phyloP scores from a whole-genome alignment of 2,797 vertebrate genomes.

The Enoplosus armatus region DNA sequence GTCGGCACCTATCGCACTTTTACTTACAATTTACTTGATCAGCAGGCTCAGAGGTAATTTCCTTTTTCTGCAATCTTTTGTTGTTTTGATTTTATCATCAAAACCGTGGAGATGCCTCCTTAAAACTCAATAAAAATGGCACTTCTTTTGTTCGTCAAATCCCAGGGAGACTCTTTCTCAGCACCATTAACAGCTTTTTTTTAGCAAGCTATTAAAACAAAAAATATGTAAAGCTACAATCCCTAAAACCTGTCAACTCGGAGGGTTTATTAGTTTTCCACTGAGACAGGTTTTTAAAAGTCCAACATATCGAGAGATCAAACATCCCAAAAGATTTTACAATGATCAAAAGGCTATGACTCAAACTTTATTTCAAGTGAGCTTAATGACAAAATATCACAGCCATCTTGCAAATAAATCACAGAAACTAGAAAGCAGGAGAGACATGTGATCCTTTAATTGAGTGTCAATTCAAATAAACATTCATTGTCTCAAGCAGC shows the following conservation, averaged over 20 bases:
- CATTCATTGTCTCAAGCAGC: background rate
- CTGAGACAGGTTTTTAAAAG: conserved; percentile 42
- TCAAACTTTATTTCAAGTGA: conserved; percentile 7
- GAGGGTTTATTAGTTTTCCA: conserved; percentile 35
- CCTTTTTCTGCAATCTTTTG: conserved; percentile 36
- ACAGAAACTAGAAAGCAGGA: background rate
- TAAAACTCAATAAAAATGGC: conserved; percentile 35
- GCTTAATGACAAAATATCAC: conserved; percentile 7
- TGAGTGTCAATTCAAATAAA: conserved; percentile 3
- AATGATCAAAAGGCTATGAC: conserved; percentile 32
- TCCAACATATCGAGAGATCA: conserved; percentile 40
- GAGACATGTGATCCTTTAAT: background rate
- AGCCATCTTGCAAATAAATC: conserved; percentile 18
- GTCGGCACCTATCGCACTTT: conserved; percentile 44
- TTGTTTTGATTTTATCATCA: conserved; percentile 29
- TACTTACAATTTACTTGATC: conserved; percentile 59
- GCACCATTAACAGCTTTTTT: conserved; percentile 38
- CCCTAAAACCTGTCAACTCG: conserved; percentile 37
- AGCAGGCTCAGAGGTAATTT: conserved; percentile 44
- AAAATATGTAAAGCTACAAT: conserved; percentile 33
- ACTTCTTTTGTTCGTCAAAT: conserved; percentile 47
- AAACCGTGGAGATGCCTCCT: conserved; percentile 42
- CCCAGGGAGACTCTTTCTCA: conserved; percentile 44
- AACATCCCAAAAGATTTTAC: conserved; percentile 23
- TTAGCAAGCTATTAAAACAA: conserved; percentile 31